Percentiles rank a stretch among this genome's conserved stretches.
phyloP scores from a whole-genome alignment of 2,113 vertebrate species.

The Rhinichthys klamathensis region DNA sequence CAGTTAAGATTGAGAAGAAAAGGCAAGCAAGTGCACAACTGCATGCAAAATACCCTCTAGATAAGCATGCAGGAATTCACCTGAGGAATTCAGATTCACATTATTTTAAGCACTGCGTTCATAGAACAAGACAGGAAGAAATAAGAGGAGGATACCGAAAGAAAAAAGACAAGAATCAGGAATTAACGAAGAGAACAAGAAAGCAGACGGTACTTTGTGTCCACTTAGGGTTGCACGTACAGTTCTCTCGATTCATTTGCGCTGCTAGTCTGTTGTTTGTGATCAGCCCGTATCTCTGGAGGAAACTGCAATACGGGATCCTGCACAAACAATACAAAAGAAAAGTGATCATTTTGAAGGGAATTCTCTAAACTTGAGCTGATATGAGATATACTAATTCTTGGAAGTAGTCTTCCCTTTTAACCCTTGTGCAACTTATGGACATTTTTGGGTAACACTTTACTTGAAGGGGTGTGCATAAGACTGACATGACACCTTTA shows the following conservation, averaged over 20 bases:
- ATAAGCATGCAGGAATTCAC: slow-evolving; percentile 68
- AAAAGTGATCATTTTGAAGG: not conserved
- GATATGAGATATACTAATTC: not conserved
- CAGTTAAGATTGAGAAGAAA: not conserved
- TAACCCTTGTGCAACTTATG: no score
- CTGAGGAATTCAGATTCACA: slow-evolving; percentile 59
- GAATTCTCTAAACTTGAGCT: not conserved
- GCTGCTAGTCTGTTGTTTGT: slow-evolving; percentile 60
- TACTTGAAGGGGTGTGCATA: no score
- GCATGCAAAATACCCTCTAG: slow-evolving; percentile 45
- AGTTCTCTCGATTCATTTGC: slow-evolving; percentile 49
- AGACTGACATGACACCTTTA: no score
- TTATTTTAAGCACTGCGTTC: slow-evolving; percentile 52
- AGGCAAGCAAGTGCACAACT: not conserved
- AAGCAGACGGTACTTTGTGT: slow-evolving; percentile 40
- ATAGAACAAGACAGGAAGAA: slow-evolving; percentile 52
- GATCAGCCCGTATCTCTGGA: slow-evolving; percentile 83
- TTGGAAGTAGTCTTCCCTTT: not conserved
- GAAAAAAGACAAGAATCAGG: slow-evolving; percentile 53
- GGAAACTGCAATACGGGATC: slow-evolving; percentile 83
- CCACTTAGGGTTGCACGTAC: slow-evolving; percentile 64
- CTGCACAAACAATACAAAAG: slow-evolving; percentile 67
- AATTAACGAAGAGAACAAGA: slow-evolving; percentile 49
- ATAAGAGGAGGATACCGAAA: slow-evolving; percentile 13
- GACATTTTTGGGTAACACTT: no score